Base-by-base conservation (phyloP, 2,888 invertebrate species). In the Tricholauxania praeusta region DNA sequence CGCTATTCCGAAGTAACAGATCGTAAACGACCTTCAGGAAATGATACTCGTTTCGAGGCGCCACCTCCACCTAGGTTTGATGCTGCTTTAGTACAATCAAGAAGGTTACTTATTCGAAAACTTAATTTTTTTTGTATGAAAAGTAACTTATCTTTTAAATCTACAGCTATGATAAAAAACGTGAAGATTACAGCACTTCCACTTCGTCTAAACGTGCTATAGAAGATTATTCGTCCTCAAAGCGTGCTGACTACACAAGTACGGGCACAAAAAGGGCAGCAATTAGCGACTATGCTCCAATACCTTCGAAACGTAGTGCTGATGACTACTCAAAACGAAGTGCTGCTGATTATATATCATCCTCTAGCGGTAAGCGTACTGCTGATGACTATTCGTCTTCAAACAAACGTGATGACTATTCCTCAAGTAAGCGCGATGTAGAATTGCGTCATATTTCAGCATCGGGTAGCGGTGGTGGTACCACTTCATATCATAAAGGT, bases 41-140 rank as follows among this genome's bases (percentile, higher is more conserved):
- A 75, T 49, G 80, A 81, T 14, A 78, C 79, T 53, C 80, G 83
- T 12, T 86, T 86, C 75, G 87, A 87, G 73, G 87, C 87, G n/a
- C 88, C 88, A 53, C 88, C 88, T 19, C 87, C 88, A 19, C 88
- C 88, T 8, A 81, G 87, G 72, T 88, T 88, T 77, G 88, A 88
- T 80, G 79, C 87, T 4, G 81, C 83, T 28, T 79, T 87, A 75
- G 83, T 84, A 12, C 70, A 82, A 71, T 81, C 86, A n/a, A 85
- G 86, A 82, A 86, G 82, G 84, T 84, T 49, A 48, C 19, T 55
- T 55, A 4, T 55, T 6, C 12, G 59, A 10, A 59, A 22, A 60
- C 14, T 32, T 12, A n/a, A n/a, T 64, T 64, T 64, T 17, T 17
- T 64, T 28, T 28, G 3, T 28, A 3, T 48, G 10, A 6, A n/a